These are phyloP conservation scores for Hylaea fasciaria DNA, from an alignment of 2,888 invertebrate genomes.

Conservation along the genomic window DNA sequence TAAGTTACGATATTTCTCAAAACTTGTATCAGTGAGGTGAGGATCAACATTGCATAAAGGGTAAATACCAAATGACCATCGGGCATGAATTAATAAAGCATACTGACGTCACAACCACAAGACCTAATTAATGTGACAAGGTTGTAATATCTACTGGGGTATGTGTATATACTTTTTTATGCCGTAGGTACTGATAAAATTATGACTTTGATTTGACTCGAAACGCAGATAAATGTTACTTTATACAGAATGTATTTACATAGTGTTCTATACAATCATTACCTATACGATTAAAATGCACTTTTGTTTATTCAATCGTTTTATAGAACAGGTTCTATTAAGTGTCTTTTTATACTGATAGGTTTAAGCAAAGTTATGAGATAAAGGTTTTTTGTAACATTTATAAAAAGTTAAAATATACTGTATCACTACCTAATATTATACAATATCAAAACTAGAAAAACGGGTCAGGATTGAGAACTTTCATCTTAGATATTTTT, in stretches of 20 bases:
- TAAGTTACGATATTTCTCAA: slow-evolving; percentile 14
- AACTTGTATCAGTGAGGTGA: slow-evolving; percentile 24
- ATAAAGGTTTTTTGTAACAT: too few relatives aligned
- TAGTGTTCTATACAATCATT: not conserved
- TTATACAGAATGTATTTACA: slow-evolving; percentile 2
- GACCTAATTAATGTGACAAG: slow-evolving; percentile 45
- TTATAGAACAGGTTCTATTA: too few relatives aligned
- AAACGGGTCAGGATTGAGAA: too few relatives aligned
- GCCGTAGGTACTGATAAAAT: slow-evolving; percentile 52
- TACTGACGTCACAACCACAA: slow-evolving; percentile 43
- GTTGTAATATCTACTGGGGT: slow-evolving; percentile 37
- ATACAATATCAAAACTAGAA: too few relatives aligned
- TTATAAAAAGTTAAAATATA: too few relatives aligned
- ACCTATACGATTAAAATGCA: not conserved
- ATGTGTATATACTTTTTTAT: slow-evolving; percentile 2
- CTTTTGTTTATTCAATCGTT: not conserved
- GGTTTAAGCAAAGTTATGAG: too few relatives aligned
- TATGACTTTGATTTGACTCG: slow-evolving; percentile 64
- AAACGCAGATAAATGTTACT: slow-evolving; percentile 44
- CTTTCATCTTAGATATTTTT: too few relatives aligned
- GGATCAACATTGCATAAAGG: slow-evolving; percentile 16
- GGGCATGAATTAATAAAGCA: slow-evolving; percentile 49
- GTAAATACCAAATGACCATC: slow-evolving; percentile 18
- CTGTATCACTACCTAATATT: too few relatives aligned
- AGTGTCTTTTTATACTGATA: too few relatives aligned